A percentile compares a stretch with the other conserved stretches of the same genome.
Evolutionary conservation across 2,113 vertebrate species (phyloP).

Genomic region (Toxostoma redivivum): DNA sequence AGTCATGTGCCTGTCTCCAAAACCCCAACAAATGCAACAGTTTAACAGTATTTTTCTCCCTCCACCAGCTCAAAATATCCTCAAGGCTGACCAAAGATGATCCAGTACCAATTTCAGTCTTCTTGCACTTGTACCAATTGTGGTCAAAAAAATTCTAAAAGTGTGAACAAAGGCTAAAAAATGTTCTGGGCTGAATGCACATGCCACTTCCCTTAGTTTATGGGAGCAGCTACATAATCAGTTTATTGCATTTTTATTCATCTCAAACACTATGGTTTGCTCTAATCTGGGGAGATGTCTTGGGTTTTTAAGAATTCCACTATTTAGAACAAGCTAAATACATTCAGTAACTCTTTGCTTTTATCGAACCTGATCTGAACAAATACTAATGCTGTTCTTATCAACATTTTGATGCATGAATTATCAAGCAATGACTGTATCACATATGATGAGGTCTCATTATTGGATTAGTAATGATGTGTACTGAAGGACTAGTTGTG

Average conservation of each 20-base stretch:
- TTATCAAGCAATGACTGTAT: background rate
- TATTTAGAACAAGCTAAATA: background rate
- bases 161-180: background rate
- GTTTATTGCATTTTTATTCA: background rate
- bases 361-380: background rate
- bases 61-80: background rate
- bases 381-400: background rate
- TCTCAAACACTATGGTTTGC: background rate
- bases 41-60: background rate
- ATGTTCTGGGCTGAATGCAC: background rate
- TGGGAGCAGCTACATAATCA: background rate
- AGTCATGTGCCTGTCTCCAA: too few relatives aligned
- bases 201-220: background rate
- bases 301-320: background rate
- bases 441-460: background rate
- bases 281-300: background rate
- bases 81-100: background rate
- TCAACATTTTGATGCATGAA: background rate
- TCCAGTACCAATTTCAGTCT: background rate
- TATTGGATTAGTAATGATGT: background rate
- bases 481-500: background rate
- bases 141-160: background rate
- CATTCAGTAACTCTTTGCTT: background rate
- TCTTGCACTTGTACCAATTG: background rate
- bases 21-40: too few relatives aligned